These are phyloP conservation scores for Acrocyrtus sp. DNA, from an alignment of 2,888 invertebrate species.

Conservation along the genomic window DNA sequence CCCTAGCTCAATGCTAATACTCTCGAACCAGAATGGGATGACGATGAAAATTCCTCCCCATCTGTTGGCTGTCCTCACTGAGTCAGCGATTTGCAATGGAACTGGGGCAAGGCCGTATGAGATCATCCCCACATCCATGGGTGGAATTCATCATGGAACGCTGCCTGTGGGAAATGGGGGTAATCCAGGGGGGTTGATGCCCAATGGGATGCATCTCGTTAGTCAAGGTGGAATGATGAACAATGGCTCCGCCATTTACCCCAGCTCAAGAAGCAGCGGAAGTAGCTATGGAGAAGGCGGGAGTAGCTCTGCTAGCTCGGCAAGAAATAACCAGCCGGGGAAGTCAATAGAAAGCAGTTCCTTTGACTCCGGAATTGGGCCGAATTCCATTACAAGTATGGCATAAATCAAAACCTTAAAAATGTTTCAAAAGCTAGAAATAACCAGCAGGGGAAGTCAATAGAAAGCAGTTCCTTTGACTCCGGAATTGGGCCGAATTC, in stretches of 20 bases:
- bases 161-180: constrained; percentile 9
- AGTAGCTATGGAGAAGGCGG: constrained; percentile 63
- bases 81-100: constrained; percentile 62
- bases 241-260: constrained; percentile 60
- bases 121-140: constrained; percentile 58
- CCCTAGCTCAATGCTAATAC: constrained; percentile 60
- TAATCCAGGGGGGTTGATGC: constrained; percentile 21
- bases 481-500: constrained; percentile 63
- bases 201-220: constrained; percentile 36
- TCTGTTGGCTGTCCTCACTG: constrained; percentile 62
- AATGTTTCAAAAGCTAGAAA: too few species aligned
- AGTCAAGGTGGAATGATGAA: constrained; percentile 40
- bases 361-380: constrained; percentile 63
- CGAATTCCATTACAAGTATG: constrained; percentile 63
- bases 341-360: constrained; percentile 63
- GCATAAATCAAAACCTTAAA: not conserved
- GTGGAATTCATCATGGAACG: constrained; percentile 24
- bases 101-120: constrained; percentile 60
- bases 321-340: constrained; percentile 59
- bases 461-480: constrained; percentile 63
- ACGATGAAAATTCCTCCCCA: constrained; percentile 64
- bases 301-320: constrained; percentile 58
- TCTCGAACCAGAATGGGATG: constrained; percentile 63
- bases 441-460: constrained; percentile 61
- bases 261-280: constrained; percentile 63